Percentiles rank a stretch among this genome's conserved stretches.
These are phyloP conservation scores for Otolemur garnettii DNA, from an alignment of 2,113 vertebrate species.

Conservation along the genomic window DNA sequence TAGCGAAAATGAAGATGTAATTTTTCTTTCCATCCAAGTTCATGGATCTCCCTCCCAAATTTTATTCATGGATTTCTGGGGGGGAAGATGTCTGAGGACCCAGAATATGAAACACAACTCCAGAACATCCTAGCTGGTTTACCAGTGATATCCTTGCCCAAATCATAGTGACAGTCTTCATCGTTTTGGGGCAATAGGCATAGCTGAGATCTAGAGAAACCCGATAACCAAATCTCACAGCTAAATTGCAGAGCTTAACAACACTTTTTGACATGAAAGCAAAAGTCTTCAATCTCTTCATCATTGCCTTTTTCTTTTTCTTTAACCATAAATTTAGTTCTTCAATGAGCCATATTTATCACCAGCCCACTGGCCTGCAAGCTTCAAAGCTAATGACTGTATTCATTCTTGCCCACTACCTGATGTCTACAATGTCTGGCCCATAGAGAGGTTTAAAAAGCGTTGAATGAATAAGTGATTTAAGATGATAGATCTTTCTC, in stretches of 20 bases:
- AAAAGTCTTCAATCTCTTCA: not conserved
- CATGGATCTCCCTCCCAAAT: not conserved
- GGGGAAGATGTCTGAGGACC: not conserved
- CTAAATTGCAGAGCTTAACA: not conserved
- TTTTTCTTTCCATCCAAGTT: not conserved
- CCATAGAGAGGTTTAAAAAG: not conserved
- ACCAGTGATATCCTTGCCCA: not conserved
- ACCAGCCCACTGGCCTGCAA: too few relatives aligned
- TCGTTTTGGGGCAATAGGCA: not conserved
- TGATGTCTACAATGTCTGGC: not conserved
- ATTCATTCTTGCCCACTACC: fast-evolving
- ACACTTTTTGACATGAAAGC: not conserved
- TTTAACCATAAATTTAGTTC: not conserved
- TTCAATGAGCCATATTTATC: not conserved
- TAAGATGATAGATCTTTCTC: not conserved
- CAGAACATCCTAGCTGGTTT: not conserved
- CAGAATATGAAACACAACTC: not conserved
- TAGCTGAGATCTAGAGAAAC: not conserved
- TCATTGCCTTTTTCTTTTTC: not conserved
- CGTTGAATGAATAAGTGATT: not conserved
- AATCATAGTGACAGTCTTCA: not conserved
- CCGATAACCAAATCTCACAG: not conserved
- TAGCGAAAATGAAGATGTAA: not conserved
- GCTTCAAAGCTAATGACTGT: not conserved
- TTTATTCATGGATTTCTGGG: not conserved